phyloP scores from a whole-genome alignment of 1,140 invertebrate genomes.

The Zaprionus ghesquierei region DNA sequence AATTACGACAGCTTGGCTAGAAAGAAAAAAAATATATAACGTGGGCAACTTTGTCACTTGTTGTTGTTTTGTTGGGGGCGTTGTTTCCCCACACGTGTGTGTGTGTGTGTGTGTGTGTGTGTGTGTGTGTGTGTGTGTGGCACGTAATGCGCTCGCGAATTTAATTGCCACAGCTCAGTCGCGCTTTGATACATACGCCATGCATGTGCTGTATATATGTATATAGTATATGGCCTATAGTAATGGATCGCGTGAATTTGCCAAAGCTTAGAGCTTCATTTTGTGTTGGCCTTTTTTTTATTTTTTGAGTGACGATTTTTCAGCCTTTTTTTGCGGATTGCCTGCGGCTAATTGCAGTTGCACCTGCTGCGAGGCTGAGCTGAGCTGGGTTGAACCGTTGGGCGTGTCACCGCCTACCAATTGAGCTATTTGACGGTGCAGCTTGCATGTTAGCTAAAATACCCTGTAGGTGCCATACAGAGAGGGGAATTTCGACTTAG shows the following conservation, averaged over 20 bases:
- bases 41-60: conserved; percentile 54
- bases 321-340: background rate
- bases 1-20: conserved; percentile 1
- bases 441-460: background rate
- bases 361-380: conserved; percentile 44
- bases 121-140: too few species aligned
- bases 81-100: conserved; percentile 23
- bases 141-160: conserved; percentile 51
- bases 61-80: conserved; percentile 27
- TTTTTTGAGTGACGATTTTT: conserved; percentile 54
- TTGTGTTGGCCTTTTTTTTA: conserved; percentile 46
- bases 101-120: conserved; percentile 6
- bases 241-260: conserved; percentile 77
- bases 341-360: conserved; percentile 64
- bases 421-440: conserved; percentile 56
- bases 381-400: conserved; percentile 7
- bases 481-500: background rate
- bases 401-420: conserved; percentile 52
- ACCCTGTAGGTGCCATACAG: background rate
- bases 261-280: conserved; percentile 79
- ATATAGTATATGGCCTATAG: conserved; percentile 5
- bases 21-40: conserved; percentile 6
- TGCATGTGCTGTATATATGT: background rate
- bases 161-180: conserved; percentile 41
- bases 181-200: background rate